Conservation (phyloP, 2,113 vertebrate species). For the Aythya baeri region DNA sequence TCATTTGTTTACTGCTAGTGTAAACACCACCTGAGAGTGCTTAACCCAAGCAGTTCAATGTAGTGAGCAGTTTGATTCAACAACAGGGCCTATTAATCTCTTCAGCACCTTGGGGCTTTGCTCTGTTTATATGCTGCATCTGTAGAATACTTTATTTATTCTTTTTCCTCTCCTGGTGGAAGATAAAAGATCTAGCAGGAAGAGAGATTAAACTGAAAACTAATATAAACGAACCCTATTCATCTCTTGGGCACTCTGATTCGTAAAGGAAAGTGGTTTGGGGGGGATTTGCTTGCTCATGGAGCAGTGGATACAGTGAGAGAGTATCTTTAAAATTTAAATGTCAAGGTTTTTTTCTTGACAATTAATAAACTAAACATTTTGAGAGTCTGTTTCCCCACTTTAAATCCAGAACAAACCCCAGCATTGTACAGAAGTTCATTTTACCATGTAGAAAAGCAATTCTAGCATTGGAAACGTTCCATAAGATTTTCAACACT, state of each 20-base stretch:
- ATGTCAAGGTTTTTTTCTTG: constrained; percentile 15
- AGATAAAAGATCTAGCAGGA: constrained; percentile 79
- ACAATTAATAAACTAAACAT: constrained; percentile 50
- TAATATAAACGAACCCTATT: constrained; percentile 75
- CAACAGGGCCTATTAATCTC: constrained; percentile 70
- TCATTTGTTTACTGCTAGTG: constrained; percentile 35
- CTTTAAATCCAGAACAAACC: neutral
- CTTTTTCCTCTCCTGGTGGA: constrained; percentile 60
- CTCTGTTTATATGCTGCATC: constrained; percentile 58
- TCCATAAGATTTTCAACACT: neutral
- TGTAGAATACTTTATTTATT: constrained; percentile 74
- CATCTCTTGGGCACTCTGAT: constrained; percentile 69
- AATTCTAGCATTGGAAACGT: neutral
- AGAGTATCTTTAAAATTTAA: constrained; percentile 69
- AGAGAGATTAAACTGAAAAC: constrained; percentile 79
- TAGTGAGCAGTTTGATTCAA: constrained; percentile 63
- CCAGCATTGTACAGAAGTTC: neutral
- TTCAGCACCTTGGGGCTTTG: constrained; percentile 44
- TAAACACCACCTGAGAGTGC: constrained; percentile 60
- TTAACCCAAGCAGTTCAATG: constrained; percentile 46
- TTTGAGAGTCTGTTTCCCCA: neutral
- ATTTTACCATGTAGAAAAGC: neutral
- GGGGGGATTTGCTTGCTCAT: constrained; percentile 35
- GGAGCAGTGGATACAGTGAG: constrained; percentile 15
- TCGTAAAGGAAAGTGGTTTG: constrained; percentile 26